Conservation (phyloP, 2,113 vertebrate genomes). For the Suncus etruscus region DNA sequence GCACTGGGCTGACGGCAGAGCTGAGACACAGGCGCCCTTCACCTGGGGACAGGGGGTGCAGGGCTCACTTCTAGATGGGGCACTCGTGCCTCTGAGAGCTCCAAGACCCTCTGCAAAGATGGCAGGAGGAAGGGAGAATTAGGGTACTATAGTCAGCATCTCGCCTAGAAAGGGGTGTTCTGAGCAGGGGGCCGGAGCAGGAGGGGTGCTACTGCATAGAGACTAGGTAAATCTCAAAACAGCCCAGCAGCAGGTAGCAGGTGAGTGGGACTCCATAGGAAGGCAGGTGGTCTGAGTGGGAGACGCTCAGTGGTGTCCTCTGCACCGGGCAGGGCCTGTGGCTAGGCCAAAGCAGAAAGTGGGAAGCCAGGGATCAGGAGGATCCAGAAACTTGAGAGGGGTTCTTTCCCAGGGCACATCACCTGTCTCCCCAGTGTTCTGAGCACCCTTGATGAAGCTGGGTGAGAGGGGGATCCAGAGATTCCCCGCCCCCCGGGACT, state of each 20-base stretch:
- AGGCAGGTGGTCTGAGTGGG: neutral
- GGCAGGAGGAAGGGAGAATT: neutral
- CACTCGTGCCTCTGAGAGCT: too few relatives aligned
- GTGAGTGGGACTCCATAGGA: neutral
- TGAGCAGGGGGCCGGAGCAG: neutral
- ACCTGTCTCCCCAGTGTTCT: neutral
- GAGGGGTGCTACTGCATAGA: too few relatives aligned
- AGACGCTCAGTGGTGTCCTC: neutral
- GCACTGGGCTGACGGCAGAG: neutral
- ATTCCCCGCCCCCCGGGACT: neutral
- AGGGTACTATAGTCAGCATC: neutral
- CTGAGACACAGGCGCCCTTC: neutral
- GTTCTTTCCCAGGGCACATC: neutral
- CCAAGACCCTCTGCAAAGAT: neutral
- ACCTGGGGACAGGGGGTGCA: neutral
- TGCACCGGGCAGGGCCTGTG: neutral
- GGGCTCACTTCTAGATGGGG: too few relatives aligned
- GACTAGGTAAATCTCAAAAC: too few relatives aligned
- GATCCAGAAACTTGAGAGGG: neutral
- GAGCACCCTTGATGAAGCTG: neutral
- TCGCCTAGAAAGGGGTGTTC: neutral
- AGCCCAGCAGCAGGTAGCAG: neutral
- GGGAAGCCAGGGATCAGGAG: neutral
- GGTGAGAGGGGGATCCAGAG: neutral
- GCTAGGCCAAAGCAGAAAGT: neutral